These are phyloP conservation scores for Nesoenas mayeri DNA, from an alignment of 2,113 vertebrate genomes.

Conservation along the genomic window DNA sequence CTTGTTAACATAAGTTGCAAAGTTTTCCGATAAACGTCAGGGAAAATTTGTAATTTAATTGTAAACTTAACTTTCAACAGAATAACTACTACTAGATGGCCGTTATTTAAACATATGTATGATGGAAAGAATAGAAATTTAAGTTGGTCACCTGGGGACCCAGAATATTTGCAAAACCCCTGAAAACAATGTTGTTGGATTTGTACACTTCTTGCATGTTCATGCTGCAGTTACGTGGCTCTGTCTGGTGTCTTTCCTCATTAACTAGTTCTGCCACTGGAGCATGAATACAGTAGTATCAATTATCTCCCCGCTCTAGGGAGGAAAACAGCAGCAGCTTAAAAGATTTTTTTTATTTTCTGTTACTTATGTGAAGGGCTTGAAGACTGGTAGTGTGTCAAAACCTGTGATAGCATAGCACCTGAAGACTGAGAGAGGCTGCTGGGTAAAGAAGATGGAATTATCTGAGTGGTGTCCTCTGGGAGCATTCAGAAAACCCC, in stretches of 20 bases:
- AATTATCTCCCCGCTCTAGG: background rate
- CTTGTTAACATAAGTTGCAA: background rate
- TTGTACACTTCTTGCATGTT: background rate
- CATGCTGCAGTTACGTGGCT: background rate
- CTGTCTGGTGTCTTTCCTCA: background rate
- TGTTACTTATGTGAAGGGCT: background rate
- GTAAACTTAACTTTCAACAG: background rate
- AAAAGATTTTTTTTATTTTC: background rate
- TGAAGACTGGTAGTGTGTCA: background rate
- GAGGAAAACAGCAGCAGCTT: background rate
- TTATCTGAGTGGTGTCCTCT: background rate
- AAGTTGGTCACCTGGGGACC: background rate
- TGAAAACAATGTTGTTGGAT: background rate
- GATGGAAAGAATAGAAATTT: background rate
- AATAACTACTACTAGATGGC: background rate
- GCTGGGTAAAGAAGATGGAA: background rate
- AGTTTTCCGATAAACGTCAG: background rate
- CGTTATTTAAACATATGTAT: constrained; percentile 1
- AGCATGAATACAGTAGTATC: background rate
- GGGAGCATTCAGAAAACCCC: background rate
- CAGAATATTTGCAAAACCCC: background rate
- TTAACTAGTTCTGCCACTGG: constrained; percentile 5
- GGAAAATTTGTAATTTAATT: background rate
- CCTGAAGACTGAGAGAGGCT: background rate
- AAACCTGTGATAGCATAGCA: background rate